Base-by-base conservation (phyloP, 2,797 vertebrate genomes). In the Antrozous pallidus region DNA sequence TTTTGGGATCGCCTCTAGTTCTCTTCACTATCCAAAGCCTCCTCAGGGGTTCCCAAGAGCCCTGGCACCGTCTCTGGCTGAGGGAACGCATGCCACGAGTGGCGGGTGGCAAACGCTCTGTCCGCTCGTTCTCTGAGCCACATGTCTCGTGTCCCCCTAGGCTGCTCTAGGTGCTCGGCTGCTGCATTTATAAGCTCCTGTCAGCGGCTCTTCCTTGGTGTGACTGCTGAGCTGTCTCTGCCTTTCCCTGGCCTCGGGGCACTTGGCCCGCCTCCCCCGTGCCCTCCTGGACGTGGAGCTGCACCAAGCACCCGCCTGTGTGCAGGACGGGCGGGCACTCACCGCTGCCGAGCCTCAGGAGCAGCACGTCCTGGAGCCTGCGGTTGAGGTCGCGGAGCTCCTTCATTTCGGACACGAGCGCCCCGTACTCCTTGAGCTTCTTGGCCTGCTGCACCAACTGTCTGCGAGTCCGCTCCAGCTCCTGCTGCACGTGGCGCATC, bases 361-460 rank as follows among this genome's bases (percentile, higher is more conserved):
- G 99, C 95, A 99, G 98, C 95, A 99, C 99, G 31, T 99, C 99
- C 98, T 99, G 99, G 96, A 99, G 99, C 95, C 99, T 99, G 97
- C 99, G 99, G 98, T 99, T 99, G 98, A 99, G 99, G 98, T 99
- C 99, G 42, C 99, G 99, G 97, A 99, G 99, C 98, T 99, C 99
- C 98, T 99, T 99, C 97, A 99, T 99, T 98, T 99, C 99, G 20
- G 99, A 99, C 97, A 99, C 98, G 96, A 99, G 98, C 87, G 99
- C 99, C 96, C 99, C 99, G 61, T 99, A 99, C 97, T 99, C 99
- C 98, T 99, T 99, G 58, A 99, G 99, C 98, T 99, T 99, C 98
- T 99, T 99, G 97, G 99, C 99, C 98, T 99, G 99, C 96, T 99
- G 99, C n/a, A 99, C 99, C 93, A 99, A 99, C 98, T 99, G 99